These are phyloP conservation scores for Xestoiulus laeticollis DNA, from an alignment of 2,888 invertebrate genomes.

Conservation along the genomic window DNA sequence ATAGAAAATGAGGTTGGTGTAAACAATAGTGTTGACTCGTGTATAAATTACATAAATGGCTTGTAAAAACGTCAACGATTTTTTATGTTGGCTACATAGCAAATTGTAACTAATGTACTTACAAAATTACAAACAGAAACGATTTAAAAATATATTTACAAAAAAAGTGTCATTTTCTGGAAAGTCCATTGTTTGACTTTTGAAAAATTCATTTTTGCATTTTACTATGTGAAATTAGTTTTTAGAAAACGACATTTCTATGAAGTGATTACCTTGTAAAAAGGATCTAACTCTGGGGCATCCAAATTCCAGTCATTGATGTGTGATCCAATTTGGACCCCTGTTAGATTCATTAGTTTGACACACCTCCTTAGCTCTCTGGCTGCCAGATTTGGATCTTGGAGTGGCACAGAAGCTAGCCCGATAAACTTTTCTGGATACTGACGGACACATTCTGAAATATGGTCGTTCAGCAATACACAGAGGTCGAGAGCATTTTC, in stretches of 20 bases:
- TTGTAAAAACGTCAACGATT: too few species aligned
- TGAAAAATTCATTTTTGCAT: too few species aligned
- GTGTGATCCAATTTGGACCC: slow-evolving; percentile 70
- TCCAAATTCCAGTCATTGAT: slow-evolving; percentile 69
- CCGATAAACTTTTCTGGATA: slow-evolving; percentile 67
- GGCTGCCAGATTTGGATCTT: slow-evolving; percentile 67
- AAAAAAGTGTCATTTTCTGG: neutral
- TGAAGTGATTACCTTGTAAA: slow-evolving; percentile 65
- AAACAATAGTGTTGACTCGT: neutral
- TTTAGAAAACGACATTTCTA: neutral
- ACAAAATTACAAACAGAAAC: neutral
- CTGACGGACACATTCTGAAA: slow-evolving; percentile 65
- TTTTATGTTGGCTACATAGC: too few species aligned
- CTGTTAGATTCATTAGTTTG: slow-evolving; percentile 65
- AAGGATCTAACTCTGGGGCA: slow-evolving; percentile 65
- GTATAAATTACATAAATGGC: too few species aligned
- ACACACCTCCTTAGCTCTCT: slow-evolving; percentile 67
- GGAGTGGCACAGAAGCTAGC: slow-evolving; percentile 69
- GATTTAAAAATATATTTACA: neutral
- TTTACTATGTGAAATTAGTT: neutral
- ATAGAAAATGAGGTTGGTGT: neutral
- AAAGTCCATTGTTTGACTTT: too few species aligned
- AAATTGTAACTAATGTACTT: too few species aligned
- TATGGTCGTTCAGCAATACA: slow-evolving; percentile 68
- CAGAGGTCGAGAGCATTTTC: slow-evolving; percentile 67